Evolutionary conservation across 2,113 vertebrate species (phyloP).

Genomic region (Carassius carassius): DNA sequence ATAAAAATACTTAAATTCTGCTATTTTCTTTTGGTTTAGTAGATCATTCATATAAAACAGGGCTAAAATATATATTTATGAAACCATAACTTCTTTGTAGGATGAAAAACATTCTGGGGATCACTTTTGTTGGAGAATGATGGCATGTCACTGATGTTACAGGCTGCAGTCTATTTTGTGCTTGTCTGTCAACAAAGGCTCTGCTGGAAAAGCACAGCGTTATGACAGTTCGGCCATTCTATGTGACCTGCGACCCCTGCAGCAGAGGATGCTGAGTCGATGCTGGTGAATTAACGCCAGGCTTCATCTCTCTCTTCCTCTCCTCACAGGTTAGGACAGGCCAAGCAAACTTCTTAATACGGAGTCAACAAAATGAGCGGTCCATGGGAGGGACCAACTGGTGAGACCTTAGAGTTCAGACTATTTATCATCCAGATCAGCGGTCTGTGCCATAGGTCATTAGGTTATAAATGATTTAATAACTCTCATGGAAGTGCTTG

Average conservation of each 20-base stretch:
- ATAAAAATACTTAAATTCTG: too few relatives aligned
- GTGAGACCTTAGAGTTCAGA: conserved; percentile 17
- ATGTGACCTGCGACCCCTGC: conserved; percentile 65
- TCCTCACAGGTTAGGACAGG: conserved; percentile 27
- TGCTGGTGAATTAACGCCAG: conserved; percentile 52
- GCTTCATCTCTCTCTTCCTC: conserved; percentile 3
- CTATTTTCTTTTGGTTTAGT: too few relatives aligned
- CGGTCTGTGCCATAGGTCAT: not conserved
- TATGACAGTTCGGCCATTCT: conserved; percentile 53
- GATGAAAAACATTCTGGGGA: not conserved
- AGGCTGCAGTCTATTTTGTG: conserved; percentile 59
- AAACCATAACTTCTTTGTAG: not conserved
- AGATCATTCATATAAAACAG: too few relatives aligned
- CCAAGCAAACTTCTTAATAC: conserved; percentile 19
- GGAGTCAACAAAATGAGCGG: conserved; percentile 18
- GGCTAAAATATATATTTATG: too few relatives aligned
- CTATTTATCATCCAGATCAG: conserved; percentile 32
- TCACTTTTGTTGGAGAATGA: conserved; percentile 57
- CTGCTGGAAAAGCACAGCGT: conserved; percentile 67
- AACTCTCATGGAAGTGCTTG: not conserved
- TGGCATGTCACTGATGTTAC: conserved; percentile 65
- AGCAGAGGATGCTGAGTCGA: conserved; percentile 63
- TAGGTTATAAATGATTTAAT: conserved; percentile 24
- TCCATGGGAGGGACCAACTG: not conserved
- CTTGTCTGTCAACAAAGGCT: conserved; percentile 60